Base-by-base conservation (phyloP, 2,888 invertebrate species). In the Drosophila sordidula region DNA sequence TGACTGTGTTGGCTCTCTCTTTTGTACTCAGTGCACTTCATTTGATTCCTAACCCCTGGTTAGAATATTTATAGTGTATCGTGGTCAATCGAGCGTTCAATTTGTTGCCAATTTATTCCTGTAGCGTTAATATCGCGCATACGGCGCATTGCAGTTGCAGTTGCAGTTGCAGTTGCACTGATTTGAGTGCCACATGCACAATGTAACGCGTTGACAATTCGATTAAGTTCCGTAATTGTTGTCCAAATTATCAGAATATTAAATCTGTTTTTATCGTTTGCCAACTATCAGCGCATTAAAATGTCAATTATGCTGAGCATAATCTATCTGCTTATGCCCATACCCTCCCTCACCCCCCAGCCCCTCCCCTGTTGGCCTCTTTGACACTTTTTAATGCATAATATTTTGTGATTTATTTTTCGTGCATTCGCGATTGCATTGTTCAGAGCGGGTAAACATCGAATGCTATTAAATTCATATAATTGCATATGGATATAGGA, bases 241-340 rank as follows among this genome's bases (percentile, higher is more conserved):
- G 82, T 57, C 70, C 67, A 89, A 85, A 85, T 89, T 89, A 85
- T 85, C 85, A 87, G 87, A 85, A 85, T 87, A 89, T 85, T 84
- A 87, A 89, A 85, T 85, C 89, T 78, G 77, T 79, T 78, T 75
- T 79, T 89, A 85, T 85, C 89, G 72, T 68, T 67, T 46, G 49
- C 61, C 78, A 73, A 87, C 87, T 80, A 89, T 89, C 89, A 77
- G 85, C 81, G 71, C 76, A 85, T 89, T 85, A 85, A 89, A 85
- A 89, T 89, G 89, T 89, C 89, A 85, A 89, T 87, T 89, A 83
- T 77, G 66, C 73, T 63, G 42, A 46, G 44, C 52, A 63, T 68
- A 64, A 75, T 71, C 67, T 72, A 67, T 63, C 45, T 26, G 69
- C 44, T 36, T 22, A 45, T 34, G 3, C 22, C 18, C 18, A 34